Conservation (phyloP, 1,140 invertebrate species). For the Holotrichia oblita region DNA sequence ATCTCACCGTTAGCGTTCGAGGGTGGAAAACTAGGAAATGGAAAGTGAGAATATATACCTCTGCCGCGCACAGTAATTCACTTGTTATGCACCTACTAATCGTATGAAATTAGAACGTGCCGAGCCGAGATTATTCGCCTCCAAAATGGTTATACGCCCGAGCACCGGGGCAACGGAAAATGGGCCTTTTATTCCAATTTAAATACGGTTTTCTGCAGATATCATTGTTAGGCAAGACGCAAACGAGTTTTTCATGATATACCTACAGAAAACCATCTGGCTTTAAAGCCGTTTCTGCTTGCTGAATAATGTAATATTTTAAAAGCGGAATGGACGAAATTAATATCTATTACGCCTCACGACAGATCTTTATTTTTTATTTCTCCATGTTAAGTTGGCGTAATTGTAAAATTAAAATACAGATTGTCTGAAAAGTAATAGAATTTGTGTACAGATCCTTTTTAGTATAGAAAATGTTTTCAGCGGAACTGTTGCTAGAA, state of each 20-base stretch:
- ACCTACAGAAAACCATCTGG: conserved; percentile 20
- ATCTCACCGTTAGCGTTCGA: conserved; percentile 20
- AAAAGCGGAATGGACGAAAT: neutral
- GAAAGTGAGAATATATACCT: conserved; percentile 32
- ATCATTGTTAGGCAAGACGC: conserved; percentile 28
- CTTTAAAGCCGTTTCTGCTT: conserved; percentile 7
- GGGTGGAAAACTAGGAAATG: conserved; percentile 27
- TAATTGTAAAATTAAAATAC: too few relatives aligned
- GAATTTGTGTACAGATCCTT: too few relatives aligned
- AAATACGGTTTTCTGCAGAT: conserved; percentile 30
- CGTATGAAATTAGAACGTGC: conserved; percentile 28
- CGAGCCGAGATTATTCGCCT: neutral
- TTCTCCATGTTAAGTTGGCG: too few relatives aligned
- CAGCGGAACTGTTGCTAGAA: too few relatives aligned
- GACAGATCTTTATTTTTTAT: too few relatives aligned
- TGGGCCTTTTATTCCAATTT: conserved; percentile 35
- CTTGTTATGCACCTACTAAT: conserved; percentile 35
- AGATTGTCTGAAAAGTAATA: too few relatives aligned
- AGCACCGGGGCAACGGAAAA: neutral
- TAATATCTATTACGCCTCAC: neutral
- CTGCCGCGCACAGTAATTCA: conserved; percentile 22
- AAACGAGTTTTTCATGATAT: conserved; percentile 34
- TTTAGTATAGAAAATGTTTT: too few relatives aligned
- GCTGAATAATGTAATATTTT: conserved; percentile 20
- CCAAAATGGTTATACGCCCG: neutral